A percentile compares a stretch with the other conserved stretches of the same genome.
Evolutionary conservation across 2,113 vertebrate genomes (phyloP).

Genomic region (Dicerorhinus sumatrensis): DNA sequence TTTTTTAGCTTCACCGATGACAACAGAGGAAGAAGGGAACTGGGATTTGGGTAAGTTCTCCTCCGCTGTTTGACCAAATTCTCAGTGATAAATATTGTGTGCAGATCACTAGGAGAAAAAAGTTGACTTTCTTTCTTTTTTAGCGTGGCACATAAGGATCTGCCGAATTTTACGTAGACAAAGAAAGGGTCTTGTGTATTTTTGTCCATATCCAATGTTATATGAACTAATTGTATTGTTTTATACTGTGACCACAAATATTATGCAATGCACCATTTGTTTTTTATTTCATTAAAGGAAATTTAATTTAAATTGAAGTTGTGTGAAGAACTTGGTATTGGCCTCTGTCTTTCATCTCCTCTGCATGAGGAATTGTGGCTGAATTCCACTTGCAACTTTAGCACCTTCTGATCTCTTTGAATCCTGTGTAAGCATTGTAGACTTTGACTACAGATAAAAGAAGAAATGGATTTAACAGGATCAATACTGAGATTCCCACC

Average conservation of each 20-base stretch:
- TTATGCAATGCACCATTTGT: constrained; percentile 82
- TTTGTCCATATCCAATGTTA: constrained; percentile 80
- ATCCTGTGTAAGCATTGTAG: not conserved
- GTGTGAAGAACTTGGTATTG: constrained; percentile 65
- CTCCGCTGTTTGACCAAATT: constrained; percentile 71
- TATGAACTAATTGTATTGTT: constrained; percentile 83
- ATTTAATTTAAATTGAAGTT: constrained; percentile 79
- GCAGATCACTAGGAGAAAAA: constrained; percentile 70
- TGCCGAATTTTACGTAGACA: constrained; percentile 69
- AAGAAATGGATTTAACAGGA: not conserved
- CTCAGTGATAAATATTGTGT: constrained; percentile 53
- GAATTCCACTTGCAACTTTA: not conserved
- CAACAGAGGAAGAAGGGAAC: constrained; percentile 80
- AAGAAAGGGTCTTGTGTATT: constrained; percentile 79
- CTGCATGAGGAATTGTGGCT: not conserved
- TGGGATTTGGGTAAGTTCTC: constrained; percentile 73
- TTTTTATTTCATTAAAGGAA: constrained; percentile 84
- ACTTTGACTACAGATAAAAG: not conserved
- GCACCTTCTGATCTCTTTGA: not conserved
- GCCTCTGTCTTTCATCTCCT: not conserved
- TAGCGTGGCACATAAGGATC: constrained; percentile 57
- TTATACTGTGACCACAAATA: constrained; percentile 84
- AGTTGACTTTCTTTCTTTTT: constrained; percentile 55
- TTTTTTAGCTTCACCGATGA: constrained; percentile 73
- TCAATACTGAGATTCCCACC: not conserved